These are phyloP conservation scores for Aphaenogaster ashmeadi DNA, from an alignment of 1,140 invertebrate genomes.

Conservation along the genomic window DNA sequence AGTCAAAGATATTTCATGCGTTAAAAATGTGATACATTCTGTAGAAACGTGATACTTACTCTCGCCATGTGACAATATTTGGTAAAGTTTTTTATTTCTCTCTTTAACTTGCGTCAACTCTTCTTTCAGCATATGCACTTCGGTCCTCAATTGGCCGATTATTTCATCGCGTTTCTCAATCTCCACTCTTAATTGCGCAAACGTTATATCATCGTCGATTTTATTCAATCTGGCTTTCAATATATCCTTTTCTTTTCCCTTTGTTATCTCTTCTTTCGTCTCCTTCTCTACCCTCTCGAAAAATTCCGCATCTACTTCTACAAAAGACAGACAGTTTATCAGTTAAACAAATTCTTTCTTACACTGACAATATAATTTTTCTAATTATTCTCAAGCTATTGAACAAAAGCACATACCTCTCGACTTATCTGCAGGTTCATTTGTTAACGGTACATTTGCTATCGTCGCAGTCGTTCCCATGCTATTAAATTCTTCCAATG, in stretches of 20 bases:
- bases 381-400: constrained; percentile 8
- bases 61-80: constrained; percentile 92
- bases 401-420: constrained; percentile 72
- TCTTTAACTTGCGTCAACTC: constrained; percentile 92
- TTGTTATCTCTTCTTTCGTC: constrained; percentile 89
- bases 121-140: constrained; percentile 89
- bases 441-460: constrained; percentile 28
- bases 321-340: constrained; percentile 70
- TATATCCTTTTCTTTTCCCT: constrained; percentile 90
- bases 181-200: constrained; percentile 89
- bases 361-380: not conserved
- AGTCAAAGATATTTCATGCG: not conserved
- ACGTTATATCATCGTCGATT: constrained; percentile 87
- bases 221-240: constrained; percentile 86
- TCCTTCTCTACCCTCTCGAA: constrained; percentile 91
- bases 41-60: constrained; percentile 87
- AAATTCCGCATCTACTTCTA: constrained; percentile 87
- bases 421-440: constrained; percentile 68
- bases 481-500: constrained; percentile 89
- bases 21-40: not conserved
- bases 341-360: constrained; percentile 34
- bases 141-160: constrained; percentile 89
- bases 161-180: constrained; percentile 90
- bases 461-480: constrained; percentile 64
- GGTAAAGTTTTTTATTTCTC: constrained; percentile 93